Evolutionary conservation across 2,113 vertebrate species (phyloP).

Genomic region (Tylochromis polylepis): DNA sequence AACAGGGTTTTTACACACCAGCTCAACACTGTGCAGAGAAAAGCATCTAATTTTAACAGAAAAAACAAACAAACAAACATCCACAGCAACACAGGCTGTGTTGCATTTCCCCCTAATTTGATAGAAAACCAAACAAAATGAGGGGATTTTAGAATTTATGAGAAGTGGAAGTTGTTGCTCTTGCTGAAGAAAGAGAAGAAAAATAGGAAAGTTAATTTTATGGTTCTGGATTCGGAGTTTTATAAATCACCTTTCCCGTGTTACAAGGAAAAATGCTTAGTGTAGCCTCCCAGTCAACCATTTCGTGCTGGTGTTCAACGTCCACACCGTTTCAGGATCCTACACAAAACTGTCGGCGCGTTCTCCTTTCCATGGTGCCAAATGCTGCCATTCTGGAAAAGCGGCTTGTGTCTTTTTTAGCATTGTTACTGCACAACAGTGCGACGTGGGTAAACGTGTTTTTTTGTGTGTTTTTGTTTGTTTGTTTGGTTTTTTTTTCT

Average conservation of each 20-base stretch:
- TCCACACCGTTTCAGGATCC: background rate
- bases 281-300: background rate
- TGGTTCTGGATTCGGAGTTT: background rate
- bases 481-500: too few relatives aligned
- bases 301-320: background rate
- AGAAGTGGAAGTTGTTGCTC: background rate
- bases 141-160: background rate
- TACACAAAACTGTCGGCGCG: accelerated
- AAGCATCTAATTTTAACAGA: background rate
- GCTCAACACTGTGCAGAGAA: background rate
- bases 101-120: background rate
- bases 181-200: background rate
- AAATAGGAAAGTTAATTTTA: background rate
- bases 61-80: too few relatives aligned
- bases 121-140: background rate
- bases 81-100: background rate
- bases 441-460: background rate
- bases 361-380: background rate
- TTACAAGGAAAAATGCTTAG: background rate
- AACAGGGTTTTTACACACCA: background rate
- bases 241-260: background rate
- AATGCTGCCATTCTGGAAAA: background rate
- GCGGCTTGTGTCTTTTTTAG: background rate
- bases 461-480: too few relatives aligned
- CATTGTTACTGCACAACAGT: background rate